Base-by-base conservation (phyloP, 1,140 invertebrate species). In the Cotesia glomerata region DNA sequence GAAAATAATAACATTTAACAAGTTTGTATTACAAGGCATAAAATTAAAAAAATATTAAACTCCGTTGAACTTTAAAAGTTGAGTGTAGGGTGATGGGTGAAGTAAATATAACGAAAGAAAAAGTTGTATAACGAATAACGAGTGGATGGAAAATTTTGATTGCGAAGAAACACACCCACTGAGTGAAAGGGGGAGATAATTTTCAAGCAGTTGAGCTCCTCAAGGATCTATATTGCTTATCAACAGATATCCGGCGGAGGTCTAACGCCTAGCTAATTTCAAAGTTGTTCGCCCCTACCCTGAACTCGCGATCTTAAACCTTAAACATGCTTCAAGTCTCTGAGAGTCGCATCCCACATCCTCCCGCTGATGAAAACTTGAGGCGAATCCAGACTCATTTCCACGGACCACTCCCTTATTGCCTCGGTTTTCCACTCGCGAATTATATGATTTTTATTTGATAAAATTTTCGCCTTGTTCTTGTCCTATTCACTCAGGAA, bases 241-340 rank as follows among this genome's bases (percentile, higher is more conserved):
- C 69, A 64, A 34, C 16, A 51, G 61, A 71, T 71, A 71, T 71
- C 69, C 61, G 69, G 4, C 59, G 26, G 26, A 26, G 26, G 26
- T 62, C 69, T 63, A 63, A 71, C 69, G 62, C 51, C 62, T 56
- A 71, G 69, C 69, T 71, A 71, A 71, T 71, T 71, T 65, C 61
- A 64, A 71, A 64, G 16, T 18, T 56, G 16, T 18, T 56, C 52
- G 14, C 32, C 61, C 35, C 32, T 64, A 14, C 62, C 9, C 14
- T 61, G 56, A 18, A 52, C 32, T 52, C 13, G 18, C 45, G 39
- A 64, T 71, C 69, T 64, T 61, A 3, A 49, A 54, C 36, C 69
- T 64, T 61, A 3, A 49, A 54, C 36, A 61, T 59, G 36, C 52
- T 69, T 39, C 67, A 45, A 18, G 26, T 26, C 26, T 26, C 26